Percentiles rank a stretch among this genome's conserved stretches.
These are phyloP conservation scores for Periplaneta americana DNA, from an alignment of 1,140 invertebrate species.

Conservation along the genomic window DNA sequence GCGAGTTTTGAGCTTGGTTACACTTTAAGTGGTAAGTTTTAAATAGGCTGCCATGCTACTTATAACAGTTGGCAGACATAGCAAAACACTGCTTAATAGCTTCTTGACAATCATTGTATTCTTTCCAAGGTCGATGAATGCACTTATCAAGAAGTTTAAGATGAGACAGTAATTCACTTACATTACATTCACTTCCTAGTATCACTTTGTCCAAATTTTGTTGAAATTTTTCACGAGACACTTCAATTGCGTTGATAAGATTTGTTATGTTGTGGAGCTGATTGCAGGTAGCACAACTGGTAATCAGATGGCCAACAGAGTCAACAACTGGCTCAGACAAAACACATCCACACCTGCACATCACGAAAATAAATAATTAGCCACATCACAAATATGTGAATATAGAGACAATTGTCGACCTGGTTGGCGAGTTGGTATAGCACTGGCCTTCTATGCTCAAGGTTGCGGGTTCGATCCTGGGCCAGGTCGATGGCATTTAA, in stretches of 20 bases:
- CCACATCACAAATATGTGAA: too few species aligned
- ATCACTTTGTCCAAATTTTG: not conserved
- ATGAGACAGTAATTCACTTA: constrained; percentile 4
- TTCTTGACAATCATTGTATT: constrained; percentile 24
- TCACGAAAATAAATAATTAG: not conserved
- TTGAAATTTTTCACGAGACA: not conserved
- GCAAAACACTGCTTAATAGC: constrained; percentile 20
- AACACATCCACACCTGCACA: not conserved
- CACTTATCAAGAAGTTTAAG: constrained; percentile 12
- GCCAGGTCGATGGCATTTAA: too few species aligned
- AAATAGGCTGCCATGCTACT: too few species aligned
- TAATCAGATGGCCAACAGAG: not conserved
- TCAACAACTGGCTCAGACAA: not conserved
- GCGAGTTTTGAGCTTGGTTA: too few species aligned
- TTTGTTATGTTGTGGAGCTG: not conserved
- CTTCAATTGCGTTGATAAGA: not conserved
- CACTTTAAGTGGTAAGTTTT: too few species aligned
- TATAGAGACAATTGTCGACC: too few species aligned
- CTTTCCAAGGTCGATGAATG: constrained; percentile 20
- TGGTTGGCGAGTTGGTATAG: too few species aligned
- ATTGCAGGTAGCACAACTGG: not conserved
- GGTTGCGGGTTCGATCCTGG: too few species aligned
- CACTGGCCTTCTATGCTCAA: too few species aligned
- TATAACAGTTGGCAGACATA: constrained; percentile 15
- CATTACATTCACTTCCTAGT: not conserved